Base-by-base conservation (phyloP, 1,140 invertebrate genomes). In the Reticulitermes speratus region DNA sequence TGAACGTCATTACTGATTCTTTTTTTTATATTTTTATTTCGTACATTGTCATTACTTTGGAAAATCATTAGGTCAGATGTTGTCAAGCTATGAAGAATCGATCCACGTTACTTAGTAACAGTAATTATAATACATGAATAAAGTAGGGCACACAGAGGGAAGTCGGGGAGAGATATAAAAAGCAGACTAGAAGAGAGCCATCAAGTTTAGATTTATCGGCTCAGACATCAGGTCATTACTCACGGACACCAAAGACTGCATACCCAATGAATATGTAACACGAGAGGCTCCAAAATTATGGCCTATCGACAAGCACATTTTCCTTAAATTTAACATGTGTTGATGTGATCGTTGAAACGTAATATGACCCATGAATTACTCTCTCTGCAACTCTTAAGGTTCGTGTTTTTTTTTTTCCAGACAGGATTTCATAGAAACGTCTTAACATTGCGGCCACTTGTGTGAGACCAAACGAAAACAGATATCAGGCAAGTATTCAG, bases 191-290 rank as follows among this genome's bases (percentile, higher is more conserved):
- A 75, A 75, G 14, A 75, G 65, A 65, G 65, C 65, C n/a, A 30
- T 75, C 65, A 30, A 75, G 65, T 75, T 75, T 75, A 75, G n/a
- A n/a, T 75, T 75, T 75, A 75, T 75, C 65, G n/a, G 65, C 65
- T 12, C 3, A 25, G 6, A 30, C 65, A 75, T 75, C 25, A 75
- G 5, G 65, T 30, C 65, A 30, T 75, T 75, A 75, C 65, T 30
- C 65, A 75, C 9, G 2, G 30, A 14, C 2, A 75, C n/a, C 65
- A 75, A 75, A n/a, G 65, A 75, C n/a, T 21, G 65, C 25, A 30
- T 9, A 75, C n/a, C 65, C 16, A 75, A 30, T 75, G 65, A 75
- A 25, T 30, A n/a, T 30, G 25, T 14, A 75, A 11, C 7, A 75
- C n/a, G 30, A 75, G 65, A 75, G 25, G 65, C 25, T 9, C 7